Evolutionary conservation across 2,888 invertebrate genomes (phyloP).

Genomic region (Catocala fraxini): DNA sequence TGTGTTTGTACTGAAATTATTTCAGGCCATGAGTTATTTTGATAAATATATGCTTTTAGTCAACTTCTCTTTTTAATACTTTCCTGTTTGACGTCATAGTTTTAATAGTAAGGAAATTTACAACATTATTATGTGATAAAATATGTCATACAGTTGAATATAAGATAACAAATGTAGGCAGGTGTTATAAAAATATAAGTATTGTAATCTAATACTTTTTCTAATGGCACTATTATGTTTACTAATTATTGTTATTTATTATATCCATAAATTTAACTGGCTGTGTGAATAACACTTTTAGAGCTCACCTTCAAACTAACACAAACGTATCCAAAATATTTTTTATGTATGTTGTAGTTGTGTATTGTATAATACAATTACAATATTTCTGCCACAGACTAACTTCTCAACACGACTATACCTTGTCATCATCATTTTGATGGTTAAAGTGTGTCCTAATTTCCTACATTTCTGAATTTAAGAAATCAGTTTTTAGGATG

Average conservation of each 20-base stretch:
- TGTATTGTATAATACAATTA: too few species aligned
- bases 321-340: neutral
- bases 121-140: slow-evolving; percentile 40
- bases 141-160: slow-evolving; percentile 34
- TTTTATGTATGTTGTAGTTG: too few species aligned
- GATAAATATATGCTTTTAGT: slow-evolving; percentile 21
- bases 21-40: neutral
- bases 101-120: slow-evolving; percentile 42
- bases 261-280: slow-evolving; percentile 28
- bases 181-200: slow-evolving; percentile 45
- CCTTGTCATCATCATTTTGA: too few species aligned
- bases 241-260: slow-evolving; percentile 50
- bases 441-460: too few species aligned
- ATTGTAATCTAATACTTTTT: slow-evolving; percentile 48
- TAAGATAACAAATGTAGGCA: slow-evolving; percentile 28
- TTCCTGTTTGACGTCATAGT: slow-evolving; percentile 46
- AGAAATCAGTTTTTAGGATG: too few species aligned
- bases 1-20: neutral
- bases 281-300: neutral
- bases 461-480: too few species aligned
- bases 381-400: too few species aligned
- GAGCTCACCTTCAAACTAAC: neutral
- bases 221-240: slow-evolving; percentile 41
- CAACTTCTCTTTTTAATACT: slow-evolving; percentile 18
- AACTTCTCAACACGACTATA: too few species aligned